Conservation (phyloP, 2,797 vertebrate genomes). For the Melanotaenia parkinsoni region DNA sequence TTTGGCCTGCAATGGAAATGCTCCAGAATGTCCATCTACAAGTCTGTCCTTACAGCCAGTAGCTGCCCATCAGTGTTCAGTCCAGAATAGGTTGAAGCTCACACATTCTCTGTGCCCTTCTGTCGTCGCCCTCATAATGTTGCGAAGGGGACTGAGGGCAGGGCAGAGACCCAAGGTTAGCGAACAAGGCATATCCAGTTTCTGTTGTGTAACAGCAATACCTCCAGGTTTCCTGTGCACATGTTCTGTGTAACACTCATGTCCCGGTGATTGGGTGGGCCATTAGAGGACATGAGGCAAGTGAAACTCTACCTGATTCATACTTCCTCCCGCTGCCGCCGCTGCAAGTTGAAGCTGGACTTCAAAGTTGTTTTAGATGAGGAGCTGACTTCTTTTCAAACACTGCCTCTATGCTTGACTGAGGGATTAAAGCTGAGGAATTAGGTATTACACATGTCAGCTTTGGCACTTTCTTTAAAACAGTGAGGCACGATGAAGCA, state of each 20-base stretch:
- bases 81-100: conserved; percentile 61
- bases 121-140: conserved; percentile 74
- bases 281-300: conserved; percentile 73
- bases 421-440: conserved; percentile 30
- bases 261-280: conserved; percentile 75
- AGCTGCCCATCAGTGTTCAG: conserved; percentile 14
- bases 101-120: conserved; percentile 67
- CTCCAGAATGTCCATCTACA: conserved; percentile 36
- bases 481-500: conserved; percentile 58
- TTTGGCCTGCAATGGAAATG: conserved; percentile 24
- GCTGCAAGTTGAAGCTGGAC: conserved; percentile 54
- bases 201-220: conserved; percentile 81
- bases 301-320: conserved; percentile 73
- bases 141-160: conserved; percentile 65
- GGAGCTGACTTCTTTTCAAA: conserved; percentile 27
- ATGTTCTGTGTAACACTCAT: conserved; percentile 75
- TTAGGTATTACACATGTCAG: conserved; percentile 37
- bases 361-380: conserved; percentile 56
- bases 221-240: conserved; percentile 79
- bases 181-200: conserved; percentile 79
- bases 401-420: conserved; percentile 33
- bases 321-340: conserved; percentile 58
- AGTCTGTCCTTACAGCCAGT: conserved; percentile 28
- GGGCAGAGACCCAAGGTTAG: conserved; percentile 78
- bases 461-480: conserved; percentile 28